Base-by-base conservation (phyloP, 1,140 invertebrate genomes). In the Papilio glaucus region DNA sequence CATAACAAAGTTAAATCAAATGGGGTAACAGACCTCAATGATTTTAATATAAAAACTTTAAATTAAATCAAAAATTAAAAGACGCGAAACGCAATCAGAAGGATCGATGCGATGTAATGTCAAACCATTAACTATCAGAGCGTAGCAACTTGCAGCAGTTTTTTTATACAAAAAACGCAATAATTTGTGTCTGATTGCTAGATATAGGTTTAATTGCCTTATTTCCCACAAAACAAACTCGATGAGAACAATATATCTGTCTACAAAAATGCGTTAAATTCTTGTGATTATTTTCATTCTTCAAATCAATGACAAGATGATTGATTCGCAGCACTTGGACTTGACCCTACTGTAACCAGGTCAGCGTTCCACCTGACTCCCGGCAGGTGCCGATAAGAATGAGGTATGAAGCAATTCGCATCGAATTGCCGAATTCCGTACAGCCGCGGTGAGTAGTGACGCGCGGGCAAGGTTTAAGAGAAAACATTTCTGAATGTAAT, bases 391-490 rank as follows among this genome's bases (percentile, higher is more conserved):
- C 67, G 74, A 72, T 73, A 74, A 72, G 65, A 72, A 71, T 76
- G 73, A 82, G 62, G 72, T 69, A 74, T 70, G 74, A 77, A 70
- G 79, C 78, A 85, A 82, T 85, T 81, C 79, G 77, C 81, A 83
- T 83, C 76, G 73, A 80, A 81, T 82, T 82, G 77, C 79, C 62
- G 70, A 69, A 71, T 80, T 79, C 81, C 74, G 78, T 77, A 79
- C 77, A 81, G 75, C 78, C 74, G 75, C 78, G 77, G 74, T 79
- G 72, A 70, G 26, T 13, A 9, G 21, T 10, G 67, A 45, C 26
- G 10, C 24, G 15, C 24, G 12, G 8, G 21, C 24, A n/a, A 10
- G 10, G 18, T 57, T 57, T 57, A 57, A 57, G 49, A 57, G 49
- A 57, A 57, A 57, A 57, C 49, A 57, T 57, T 10, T 57, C 49